Percentiles rank a stretch among this genome's conserved stretches.
These are phyloP conservation scores for Amblyjoppa fuscipennis DNA, from an alignment of 2,888 invertebrate genomes.

Conservation along the genomic window DNA sequence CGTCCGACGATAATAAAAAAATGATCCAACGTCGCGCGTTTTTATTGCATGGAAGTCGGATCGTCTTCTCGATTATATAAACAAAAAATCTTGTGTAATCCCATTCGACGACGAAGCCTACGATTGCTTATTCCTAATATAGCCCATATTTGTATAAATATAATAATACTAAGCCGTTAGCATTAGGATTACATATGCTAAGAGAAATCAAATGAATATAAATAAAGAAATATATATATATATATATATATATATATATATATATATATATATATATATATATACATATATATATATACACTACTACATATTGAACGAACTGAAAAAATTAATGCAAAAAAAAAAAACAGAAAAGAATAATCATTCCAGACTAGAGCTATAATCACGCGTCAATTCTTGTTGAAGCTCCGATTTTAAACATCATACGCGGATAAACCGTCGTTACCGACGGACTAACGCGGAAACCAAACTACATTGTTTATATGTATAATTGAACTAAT, in stretches of 20 bases:
- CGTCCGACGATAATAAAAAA: conserved; percentile 39
- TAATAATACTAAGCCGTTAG: conserved; percentile 75
- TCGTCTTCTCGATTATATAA: conserved; percentile 20
- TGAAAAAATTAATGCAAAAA: conserved; percentile 47
- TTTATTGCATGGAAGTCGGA: conserved; percentile 20
- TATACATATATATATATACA: conserved; percentile 24
- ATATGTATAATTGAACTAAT: conserved; percentile 47
- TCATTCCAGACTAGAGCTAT: conserved; percentile 80
- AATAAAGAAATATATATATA: background rate
- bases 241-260: too few species aligned
- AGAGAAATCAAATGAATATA: conserved; percentile 49
- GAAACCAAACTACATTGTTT: conserved; percentile 43
- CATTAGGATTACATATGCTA: conserved; percentile 70
- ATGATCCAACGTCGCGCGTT: conserved; percentile 25
- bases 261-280: conserved; percentile 26
- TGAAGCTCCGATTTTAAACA: conserved; percentile 29
- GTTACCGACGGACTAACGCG: conserved; percentile 37
- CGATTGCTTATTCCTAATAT: conserved; percentile 66
- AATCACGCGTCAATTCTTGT: conserved; percentile 75
- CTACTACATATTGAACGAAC: conserved; percentile 34
- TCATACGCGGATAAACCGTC: background rate
- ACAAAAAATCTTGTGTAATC: conserved; percentile 31
- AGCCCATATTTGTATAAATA: conserved; percentile 69
- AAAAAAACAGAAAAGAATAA: conserved; percentile 42
- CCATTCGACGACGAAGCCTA: conserved; percentile 59